Evolutionary conservation across 2,888 invertebrate genomes (phyloP).

Genomic region (Polylopha cassiicola): DNA sequence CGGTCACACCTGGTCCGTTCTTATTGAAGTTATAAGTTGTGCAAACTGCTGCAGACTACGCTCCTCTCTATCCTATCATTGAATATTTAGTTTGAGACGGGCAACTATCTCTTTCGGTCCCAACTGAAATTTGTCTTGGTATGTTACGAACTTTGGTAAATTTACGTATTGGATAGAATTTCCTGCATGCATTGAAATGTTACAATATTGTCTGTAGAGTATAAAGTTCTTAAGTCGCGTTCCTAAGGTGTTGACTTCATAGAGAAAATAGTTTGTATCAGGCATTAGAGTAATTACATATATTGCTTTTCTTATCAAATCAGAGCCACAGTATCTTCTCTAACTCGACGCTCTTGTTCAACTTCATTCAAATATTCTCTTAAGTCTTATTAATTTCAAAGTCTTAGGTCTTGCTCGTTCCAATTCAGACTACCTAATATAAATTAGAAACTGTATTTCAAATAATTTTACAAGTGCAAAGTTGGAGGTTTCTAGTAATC

Average conservation of each 20-base stretch:
- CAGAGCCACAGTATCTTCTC: constrained; percentile 17
- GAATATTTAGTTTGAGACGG: constrained; percentile 37
- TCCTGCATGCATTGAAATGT: not conserved
- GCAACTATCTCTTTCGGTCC: constrained; percentile 39
- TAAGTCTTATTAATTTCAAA: constrained; percentile 19
- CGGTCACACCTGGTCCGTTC: constrained; percentile 67
- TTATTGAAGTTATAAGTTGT: constrained; percentile 76
- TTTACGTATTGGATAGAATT: constrained; percentile 8
- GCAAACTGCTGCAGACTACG: constrained; percentile 53
- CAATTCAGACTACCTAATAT: constrained; percentile 4
- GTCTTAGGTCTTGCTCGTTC: constrained; percentile 2
- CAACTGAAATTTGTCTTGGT: constrained; percentile 31
- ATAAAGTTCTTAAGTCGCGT: too few relatives aligned
- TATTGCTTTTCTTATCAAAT: too few relatives aligned
- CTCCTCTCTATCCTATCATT: constrained; percentile 46
- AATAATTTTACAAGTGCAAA: constrained; percentile 6
- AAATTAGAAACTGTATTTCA: constrained; percentile 7
- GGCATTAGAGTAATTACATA: too few relatives aligned
- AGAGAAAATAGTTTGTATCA: too few relatives aligned
- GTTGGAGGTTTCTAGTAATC: constrained; percentile 5
- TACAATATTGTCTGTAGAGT: constrained; percentile 4
- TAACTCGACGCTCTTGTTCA: constrained; percentile 7
- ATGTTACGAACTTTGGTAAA: constrained; percentile 12
- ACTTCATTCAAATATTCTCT: constrained; percentile 7
- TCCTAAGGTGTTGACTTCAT: too few relatives aligned